phyloP scores from a whole-genome alignment of 2,888 invertebrate species.

The Dryobotodes eremita region DNA sequence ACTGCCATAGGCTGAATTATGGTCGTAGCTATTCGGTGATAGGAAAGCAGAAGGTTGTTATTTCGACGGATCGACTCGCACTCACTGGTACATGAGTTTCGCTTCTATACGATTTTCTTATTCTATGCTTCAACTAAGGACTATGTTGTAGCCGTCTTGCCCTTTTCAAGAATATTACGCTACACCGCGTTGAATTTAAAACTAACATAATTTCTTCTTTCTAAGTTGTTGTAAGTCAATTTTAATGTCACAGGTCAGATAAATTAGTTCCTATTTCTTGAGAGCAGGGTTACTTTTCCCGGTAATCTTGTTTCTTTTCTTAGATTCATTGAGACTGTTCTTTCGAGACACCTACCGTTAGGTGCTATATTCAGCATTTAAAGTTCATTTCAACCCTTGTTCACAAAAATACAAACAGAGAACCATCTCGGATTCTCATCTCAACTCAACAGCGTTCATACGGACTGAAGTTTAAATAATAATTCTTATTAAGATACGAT shows the following conservation, averaged over 20 bases:
- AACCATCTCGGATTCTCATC: not conserved
- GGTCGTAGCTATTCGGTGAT: no score
- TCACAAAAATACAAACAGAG: not conserved
- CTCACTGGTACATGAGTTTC: not conserved
- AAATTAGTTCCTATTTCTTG: constrained; percentile 22
- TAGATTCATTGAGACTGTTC: not conserved
- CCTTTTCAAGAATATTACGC: constrained; percentile 26
- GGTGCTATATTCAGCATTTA: not conserved
- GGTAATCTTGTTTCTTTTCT: not conserved
- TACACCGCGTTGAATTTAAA: constrained; percentile 40
- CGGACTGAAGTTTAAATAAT: not conserved
- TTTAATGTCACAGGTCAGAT: constrained; percentile 33
- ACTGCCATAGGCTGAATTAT: not conserved
- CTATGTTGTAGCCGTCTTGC: constrained; percentile 12
- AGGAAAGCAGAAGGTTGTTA: not conserved
- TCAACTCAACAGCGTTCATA: not conserved
- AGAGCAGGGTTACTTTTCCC: constrained; percentile 4
- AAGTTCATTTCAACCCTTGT: not conserved
- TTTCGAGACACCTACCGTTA: not conserved
- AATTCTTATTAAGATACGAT: not conserved
- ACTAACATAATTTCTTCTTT: constrained; percentile 31
- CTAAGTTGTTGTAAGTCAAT: constrained; percentile 29
- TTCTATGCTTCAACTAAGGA: constrained; percentile 1
- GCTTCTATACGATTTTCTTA: constrained; percentile 9
- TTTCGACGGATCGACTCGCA: not conserved